Evolutionary conservation across 2,113 vertebrate species (phyloP), one percentile per base, ranked within the genome.

Genomic region (Eurypyga helias): DNA sequence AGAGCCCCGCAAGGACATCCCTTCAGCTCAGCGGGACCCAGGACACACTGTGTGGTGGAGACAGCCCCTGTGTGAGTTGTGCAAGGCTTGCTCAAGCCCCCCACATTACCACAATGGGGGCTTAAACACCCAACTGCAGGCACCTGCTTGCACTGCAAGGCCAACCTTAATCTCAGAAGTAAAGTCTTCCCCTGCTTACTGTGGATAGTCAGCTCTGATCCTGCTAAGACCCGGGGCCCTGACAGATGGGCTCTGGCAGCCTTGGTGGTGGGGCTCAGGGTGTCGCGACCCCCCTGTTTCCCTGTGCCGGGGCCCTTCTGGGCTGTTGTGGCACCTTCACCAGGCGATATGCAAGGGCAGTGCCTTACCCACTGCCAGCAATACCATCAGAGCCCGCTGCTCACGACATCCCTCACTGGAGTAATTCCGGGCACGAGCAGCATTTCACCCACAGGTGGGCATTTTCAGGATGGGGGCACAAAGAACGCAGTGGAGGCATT

Each of bases 391-490:
- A 77, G 45, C 6, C 5, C 46, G 73, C 3, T 43, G 55, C 80
- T 60, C 34, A 11, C 10, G 3, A 7, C 24, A 26, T 31, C 41
- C 29, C 51, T 69, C 3, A 2, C 41, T 70, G 51, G 26, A 88
- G n/a, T 75, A 29, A 11, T 31, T 85, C 29, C 65, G 88, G 61
- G 21, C 16, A 79, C 75, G 26, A 86, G 76, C 13, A 11, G 9
- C 1, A 3, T 90, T 86, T 83, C 69, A n/a, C 23, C 55, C 55
- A 33, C 14, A 11, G 43, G 38, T 24, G 41, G 34, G n/a, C 9
- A 38, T 87, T 71, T 89, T 67, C 67, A 36, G 52, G 46, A 36
- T 1, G 3, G 65, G 0, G 0, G 4, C 8, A 3, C 0, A 7
- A 38, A 70, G 49, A 83, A 41, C 0, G 4, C 3, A 2, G 21